These are phyloP conservation scores for Cettia cetti DNA, from an alignment of 2,113 vertebrate genomes.

Conservation along the genomic window DNA sequence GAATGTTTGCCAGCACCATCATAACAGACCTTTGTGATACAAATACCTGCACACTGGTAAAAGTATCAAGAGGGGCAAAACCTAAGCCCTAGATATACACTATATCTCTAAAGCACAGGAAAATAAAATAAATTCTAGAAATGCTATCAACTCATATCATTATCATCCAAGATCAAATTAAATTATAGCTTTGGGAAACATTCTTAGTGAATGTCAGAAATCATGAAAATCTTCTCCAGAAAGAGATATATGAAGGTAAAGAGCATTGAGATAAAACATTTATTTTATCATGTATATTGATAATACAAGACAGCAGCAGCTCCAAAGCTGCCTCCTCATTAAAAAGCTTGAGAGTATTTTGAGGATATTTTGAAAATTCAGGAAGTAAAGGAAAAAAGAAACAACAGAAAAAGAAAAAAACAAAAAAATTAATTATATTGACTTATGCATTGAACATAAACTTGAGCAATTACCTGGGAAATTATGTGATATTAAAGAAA, in stretches of 20 bases:
- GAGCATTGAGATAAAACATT: neutral
- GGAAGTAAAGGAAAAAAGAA: neutral
- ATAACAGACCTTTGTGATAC: neutral
- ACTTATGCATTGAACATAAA: neutral
- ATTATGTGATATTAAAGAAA: neutral
- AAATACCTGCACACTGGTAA: neutral
- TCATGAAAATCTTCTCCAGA: neutral
- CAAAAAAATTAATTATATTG: neutral
- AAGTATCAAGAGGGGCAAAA: neutral
- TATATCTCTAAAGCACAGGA: neutral
- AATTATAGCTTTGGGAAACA: neutral
- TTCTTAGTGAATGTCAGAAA: neutral
- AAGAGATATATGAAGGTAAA: neutral
- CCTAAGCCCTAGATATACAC: neutral
- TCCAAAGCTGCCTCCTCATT: neutral
- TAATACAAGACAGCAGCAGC: neutral
- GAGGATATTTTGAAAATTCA: neutral
- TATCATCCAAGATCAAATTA: neutral
- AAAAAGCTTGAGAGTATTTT: neutral
- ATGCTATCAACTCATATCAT: neutral
- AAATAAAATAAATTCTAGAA: neutral
- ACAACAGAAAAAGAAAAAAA: neutral
- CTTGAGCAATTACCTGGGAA: neutral
- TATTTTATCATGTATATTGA: neutral
- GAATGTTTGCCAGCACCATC: neutral